Conservation (phyloP, 1,140 invertebrate genomes). For the Leptinotarsa lineolata region DNA sequence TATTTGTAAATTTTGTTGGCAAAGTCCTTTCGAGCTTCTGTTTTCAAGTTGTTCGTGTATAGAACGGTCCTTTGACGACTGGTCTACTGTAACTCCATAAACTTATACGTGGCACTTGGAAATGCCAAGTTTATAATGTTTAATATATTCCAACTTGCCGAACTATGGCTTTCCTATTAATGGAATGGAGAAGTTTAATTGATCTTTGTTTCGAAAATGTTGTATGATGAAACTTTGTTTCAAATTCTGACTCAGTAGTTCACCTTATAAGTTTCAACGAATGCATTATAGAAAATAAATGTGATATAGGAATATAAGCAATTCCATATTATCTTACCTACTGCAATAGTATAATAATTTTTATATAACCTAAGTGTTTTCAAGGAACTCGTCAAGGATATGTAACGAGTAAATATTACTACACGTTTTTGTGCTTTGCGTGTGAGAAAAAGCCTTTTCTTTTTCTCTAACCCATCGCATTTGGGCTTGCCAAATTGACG, state of each 20-base stretch:
- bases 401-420: too few species aligned
- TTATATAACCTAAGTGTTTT: too few species aligned
- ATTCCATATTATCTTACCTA: too few species aligned
- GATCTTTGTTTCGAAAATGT: constrained; percentile 30
- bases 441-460: too few species aligned
- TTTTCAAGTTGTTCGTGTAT: constrained; percentile 28
- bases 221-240: constrained; percentile 7
- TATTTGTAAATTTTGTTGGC: constrained; percentile 48
- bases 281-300: too few species aligned
- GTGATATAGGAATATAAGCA: too few species aligned
- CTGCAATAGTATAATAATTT: too few species aligned
- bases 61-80: constrained; percentile 35
- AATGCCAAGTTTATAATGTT: constrained; percentile 33
- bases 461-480: too few species aligned
- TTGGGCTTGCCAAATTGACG: too few species aligned
- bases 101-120: constrained; percentile 30
- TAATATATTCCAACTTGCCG: constrained; percentile 29
- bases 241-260: not conserved
- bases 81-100: constrained; percentile 36
- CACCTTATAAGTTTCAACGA: not conserved
- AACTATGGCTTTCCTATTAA: constrained; percentile 31
- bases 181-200: constrained; percentile 31
- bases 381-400: too few species aligned
- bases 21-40: constrained; percentile 29
- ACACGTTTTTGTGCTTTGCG: too few species aligned